These are phyloP conservation scores for Pteruthius melanotis DNA, from an alignment of 2,113 vertebrate species.

Conservation along the genomic window DNA sequence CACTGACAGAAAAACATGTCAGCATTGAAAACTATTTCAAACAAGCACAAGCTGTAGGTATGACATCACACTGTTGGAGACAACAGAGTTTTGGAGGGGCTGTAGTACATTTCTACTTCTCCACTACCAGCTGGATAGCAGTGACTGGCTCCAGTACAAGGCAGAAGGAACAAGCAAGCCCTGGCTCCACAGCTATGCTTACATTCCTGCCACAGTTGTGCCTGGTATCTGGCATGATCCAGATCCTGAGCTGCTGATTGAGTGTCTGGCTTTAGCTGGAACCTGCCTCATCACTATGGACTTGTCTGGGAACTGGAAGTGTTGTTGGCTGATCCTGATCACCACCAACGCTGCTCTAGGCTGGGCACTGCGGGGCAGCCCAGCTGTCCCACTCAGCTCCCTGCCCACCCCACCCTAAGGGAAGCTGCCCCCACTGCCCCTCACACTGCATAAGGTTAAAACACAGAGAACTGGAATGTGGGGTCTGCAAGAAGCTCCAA, in stretches of 20 bases:
- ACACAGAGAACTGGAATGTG: not conserved
- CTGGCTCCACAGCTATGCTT: not conserved
- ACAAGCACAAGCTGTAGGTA: not conserved
- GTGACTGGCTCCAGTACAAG: not conserved
- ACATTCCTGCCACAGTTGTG: not conserved
- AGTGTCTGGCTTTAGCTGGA: not conserved
- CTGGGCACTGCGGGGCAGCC: not conserved
- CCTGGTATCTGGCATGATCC: not conserved
- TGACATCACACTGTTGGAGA: fast-evolving
- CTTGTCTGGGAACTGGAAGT: not conserved
- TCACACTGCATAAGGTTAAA: not conserved
- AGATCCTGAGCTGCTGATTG: not conserved
- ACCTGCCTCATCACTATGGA: not conserved
- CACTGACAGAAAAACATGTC: fast-evolving
- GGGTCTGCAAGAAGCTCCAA: fast-evolving
- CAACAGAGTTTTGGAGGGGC: not conserved
- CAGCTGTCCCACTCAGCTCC: not conserved
- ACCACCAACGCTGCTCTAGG: not conserved
- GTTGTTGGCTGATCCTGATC: not conserved
- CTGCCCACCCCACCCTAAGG: not conserved
- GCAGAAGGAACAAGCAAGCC: not conserved
- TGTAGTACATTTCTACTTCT: not conserved
- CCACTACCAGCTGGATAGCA: not conserved
- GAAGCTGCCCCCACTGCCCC: not conserved
- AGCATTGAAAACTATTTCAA: not conserved